phyloP scores from a whole-genome alignment of 2,113 vertebrate genomes.

The Eclectus roratus region DNA sequence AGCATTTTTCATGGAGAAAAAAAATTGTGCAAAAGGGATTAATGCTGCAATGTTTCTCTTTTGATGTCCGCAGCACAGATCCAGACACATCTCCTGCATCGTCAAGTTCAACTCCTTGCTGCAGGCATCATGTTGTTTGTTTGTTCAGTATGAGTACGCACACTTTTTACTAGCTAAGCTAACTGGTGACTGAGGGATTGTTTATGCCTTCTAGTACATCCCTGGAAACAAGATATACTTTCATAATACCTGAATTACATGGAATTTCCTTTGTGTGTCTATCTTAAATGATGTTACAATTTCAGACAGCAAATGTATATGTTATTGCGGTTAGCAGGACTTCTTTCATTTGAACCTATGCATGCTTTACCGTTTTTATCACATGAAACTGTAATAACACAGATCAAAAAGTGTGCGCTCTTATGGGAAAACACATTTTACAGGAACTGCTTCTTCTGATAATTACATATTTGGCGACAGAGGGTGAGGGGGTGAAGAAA shows the following conservation, averaged over 20 bases:
- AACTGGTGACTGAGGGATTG: neutral
- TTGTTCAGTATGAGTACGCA: fast-evolving
- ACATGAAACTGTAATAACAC: neutral
- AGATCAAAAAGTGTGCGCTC: neutral
- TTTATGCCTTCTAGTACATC: neutral
- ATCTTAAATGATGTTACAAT: neutral
- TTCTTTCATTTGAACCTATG: neutral
- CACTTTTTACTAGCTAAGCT: neutral
- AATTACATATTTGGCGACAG: conserved; percentile 49
- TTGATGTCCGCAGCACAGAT: neutral
- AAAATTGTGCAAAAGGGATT: neutral
- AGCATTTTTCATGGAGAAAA: neutral
- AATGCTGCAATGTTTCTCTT: neutral
- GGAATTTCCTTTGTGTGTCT: neutral
- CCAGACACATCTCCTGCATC: neutral
- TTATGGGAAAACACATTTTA: conserved; percentile 5
- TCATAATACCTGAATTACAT: neutral
- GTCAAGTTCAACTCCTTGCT: neutral
- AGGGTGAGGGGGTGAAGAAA: conserved; percentile 67
- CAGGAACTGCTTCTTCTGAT: conserved; percentile 50
- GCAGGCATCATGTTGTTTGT: neutral
- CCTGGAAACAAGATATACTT: neutral
- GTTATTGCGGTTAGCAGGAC: neutral
- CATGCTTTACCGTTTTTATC: neutral
- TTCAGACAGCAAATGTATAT: neutral